Percentiles rank a stretch among this genome's conserved stretches.
Evolutionary conservation across 2,797 vertebrate genomes (phyloP).

Genomic region (Rhinogobio ventralis): DNA sequence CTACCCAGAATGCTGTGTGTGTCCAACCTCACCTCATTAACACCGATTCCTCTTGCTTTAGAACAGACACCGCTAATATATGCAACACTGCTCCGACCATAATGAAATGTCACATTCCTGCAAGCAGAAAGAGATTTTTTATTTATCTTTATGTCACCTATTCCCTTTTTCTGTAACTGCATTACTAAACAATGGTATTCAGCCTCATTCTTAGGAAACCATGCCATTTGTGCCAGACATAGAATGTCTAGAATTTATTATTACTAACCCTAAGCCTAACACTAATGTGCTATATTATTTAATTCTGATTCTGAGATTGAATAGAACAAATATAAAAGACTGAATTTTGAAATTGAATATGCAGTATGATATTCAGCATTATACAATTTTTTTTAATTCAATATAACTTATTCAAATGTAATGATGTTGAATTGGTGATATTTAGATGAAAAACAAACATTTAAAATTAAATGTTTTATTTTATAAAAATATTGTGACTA

Average conservation of each 20-base stretch:
- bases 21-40: slow-evolving; percentile 82
- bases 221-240: no score
- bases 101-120: slow-evolving; percentile 87
- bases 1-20: neutral
- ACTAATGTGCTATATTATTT: neutral
- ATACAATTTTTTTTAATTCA: neutral
- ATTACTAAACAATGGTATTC: neutral
- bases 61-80: slow-evolving; percentile 89
- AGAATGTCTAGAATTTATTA: neutral
- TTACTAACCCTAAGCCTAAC: neutral
- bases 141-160: neutral
- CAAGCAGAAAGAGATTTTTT: neutral
- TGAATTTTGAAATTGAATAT: neutral
- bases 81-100: slow-evolving; percentile 86
- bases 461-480: neutral
- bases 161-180: neutral
- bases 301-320: neutral
- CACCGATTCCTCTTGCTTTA: slow-evolving; percentile 82
- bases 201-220: neutral
- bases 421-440: neutral
- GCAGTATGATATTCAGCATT: neutral
- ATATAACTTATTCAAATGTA: neutral
- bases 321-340: neutral
- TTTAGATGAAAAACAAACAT: neutral
- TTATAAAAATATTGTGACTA: neutral